Evolutionary conservation across 2,797 vertebrate genomes (phyloP).

Genomic region (Florisuga fusca): DNA sequence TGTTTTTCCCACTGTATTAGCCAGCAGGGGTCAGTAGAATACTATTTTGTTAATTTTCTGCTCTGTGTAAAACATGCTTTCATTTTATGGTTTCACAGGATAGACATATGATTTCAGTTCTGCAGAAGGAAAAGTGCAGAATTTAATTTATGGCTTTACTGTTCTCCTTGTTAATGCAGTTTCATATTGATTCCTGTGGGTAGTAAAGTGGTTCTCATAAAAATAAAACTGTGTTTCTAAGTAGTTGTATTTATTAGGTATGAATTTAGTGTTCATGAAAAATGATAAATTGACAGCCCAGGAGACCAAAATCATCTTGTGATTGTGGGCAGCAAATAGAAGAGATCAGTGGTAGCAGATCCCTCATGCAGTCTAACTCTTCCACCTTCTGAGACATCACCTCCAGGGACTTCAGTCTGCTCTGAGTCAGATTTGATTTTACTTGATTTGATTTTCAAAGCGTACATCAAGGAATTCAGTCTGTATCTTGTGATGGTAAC

Average conservation of each 20-base stretch:
- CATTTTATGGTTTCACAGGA: not conserved
- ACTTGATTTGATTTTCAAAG: not conserved
- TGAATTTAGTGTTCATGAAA: conserved; percentile 21
- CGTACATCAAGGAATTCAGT: not conserved
- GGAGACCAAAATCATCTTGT: not conserved
- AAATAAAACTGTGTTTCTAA: not conserved
- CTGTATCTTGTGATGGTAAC: not conserved
- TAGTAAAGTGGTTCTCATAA: not conserved
- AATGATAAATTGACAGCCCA: not conserved
- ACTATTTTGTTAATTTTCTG: not conserved
- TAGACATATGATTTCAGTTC: not conserved
- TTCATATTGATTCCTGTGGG: not conserved
- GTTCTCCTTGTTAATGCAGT: not conserved
- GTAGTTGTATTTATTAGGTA: not conserved
- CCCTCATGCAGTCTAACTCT: not conserved
- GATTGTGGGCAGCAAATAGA: not conserved
- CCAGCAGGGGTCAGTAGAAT: not conserved
- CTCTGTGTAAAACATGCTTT: not conserved
- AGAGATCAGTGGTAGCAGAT: not conserved
- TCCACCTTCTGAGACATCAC: not conserved
- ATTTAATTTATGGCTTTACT: conserved; percentile 6
- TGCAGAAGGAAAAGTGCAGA: not conserved
- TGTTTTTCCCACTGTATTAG: not conserved
- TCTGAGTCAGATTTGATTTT: not conserved
- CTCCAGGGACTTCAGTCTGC: not conserved